These are phyloP conservation scores for Drosophila elegans DNA, from an alignment of 1,140 invertebrate genomes.

Conservation along the genomic window DNA sequence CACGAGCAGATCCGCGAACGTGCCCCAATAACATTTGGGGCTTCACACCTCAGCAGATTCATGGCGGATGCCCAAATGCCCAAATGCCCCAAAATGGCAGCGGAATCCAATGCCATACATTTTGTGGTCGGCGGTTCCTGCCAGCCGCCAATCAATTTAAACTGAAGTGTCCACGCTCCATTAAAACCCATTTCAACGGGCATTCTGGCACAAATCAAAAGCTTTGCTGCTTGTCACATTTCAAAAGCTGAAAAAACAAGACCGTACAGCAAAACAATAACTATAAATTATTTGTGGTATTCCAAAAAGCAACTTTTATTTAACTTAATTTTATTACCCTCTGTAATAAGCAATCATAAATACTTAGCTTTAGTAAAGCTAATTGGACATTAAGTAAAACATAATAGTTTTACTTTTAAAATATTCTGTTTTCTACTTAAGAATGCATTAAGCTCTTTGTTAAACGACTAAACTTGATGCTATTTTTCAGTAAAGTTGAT, in stretches of 20 bases:
- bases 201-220: conserved; percentile 30
- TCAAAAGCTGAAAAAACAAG: neutral
- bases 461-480: too few species aligned
- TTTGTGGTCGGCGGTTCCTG: conserved; percentile 39
- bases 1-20: conserved; percentile 59
- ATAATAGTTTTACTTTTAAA: too few species aligned
- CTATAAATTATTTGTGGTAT: too few species aligned
- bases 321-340: too few species aligned
- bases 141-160: conserved; percentile 65
- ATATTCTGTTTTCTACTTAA: too few species aligned
- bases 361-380: too few species aligned
- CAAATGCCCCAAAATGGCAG: conserved; percentile 16
- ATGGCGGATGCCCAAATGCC: conserved; percentile 17
- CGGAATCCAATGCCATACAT: conserved; percentile 38
- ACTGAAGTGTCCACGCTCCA: conserved; percentile 51
- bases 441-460: too few species aligned
- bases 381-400: too few species aligned
- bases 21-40: conserved; percentile 71
- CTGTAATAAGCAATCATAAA: too few species aligned
- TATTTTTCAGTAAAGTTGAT: neutral
- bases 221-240: conserved; percentile 25
- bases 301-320: too few species aligned
- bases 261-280: neutral
- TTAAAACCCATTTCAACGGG: conserved; percentile 66
- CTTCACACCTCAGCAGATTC: conserved; percentile 72